A percentile compares a stretch with the other conserved stretches of the same genome.
Evolutionary conservation across 1,140 invertebrate genomes (phyloP).

Genomic region (Saccostrea cuccullata): DNA sequence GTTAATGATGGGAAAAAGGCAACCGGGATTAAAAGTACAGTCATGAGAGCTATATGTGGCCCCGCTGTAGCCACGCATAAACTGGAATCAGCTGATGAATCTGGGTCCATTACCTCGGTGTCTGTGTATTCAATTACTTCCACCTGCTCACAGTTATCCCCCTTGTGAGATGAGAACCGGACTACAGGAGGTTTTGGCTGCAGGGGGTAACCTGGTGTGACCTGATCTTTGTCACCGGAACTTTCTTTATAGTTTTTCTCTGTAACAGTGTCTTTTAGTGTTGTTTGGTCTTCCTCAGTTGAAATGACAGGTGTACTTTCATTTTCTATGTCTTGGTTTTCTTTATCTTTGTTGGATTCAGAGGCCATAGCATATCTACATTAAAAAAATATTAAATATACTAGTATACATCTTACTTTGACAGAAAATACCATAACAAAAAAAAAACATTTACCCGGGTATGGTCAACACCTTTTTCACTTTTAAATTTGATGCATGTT

Average conservation of each 20-base stretch:
- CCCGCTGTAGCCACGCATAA: conserved; percentile 82
- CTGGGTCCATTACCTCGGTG: conserved; percentile 8
- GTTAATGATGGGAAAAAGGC: conserved; percentile 83
- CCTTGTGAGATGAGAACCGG: conserved; percentile 37
- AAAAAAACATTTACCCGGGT: no score
- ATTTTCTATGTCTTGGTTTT: neutral
- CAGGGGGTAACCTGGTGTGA: neutral
- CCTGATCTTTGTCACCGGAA: conserved; percentile 58
- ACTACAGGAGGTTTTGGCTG: conserved; percentile 25
- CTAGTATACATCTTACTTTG: no score
- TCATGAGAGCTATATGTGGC: conserved; percentile 84
- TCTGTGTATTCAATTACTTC: conserved; percentile 36
- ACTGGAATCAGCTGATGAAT: neutral
- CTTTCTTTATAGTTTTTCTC: conserved; percentile 51
- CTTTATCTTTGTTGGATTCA: neutral
- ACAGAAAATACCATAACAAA: no score
- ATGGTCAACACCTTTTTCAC: no score
- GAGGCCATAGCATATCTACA: conserved; percentile 13
- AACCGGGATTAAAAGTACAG: conserved; percentile 84
- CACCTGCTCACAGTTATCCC: conserved; percentile 27
- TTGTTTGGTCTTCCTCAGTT: neutral
- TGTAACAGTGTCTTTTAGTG: neutral
- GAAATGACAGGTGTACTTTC: neutral
- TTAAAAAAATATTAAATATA: no score
- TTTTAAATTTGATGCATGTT: no score